Evolutionary conservation across 1,140 invertebrate species (phyloP).

Genomic region (Copidosoma floridanum): DNA sequence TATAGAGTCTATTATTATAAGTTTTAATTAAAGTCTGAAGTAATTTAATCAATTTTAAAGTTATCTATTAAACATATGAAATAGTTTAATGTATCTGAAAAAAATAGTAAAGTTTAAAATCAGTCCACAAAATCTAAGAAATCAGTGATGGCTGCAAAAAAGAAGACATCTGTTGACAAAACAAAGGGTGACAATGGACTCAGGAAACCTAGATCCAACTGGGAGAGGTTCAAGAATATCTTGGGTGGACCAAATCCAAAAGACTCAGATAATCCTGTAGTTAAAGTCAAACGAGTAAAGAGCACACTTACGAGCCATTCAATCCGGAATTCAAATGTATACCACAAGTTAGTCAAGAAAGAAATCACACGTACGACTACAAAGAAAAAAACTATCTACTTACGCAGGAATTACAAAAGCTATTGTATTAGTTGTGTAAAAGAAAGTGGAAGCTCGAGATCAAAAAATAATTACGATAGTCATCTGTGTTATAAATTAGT

Average conservation of each 20-base stretch:
- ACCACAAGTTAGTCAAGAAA: background rate
- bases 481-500: too few species aligned
- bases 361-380: slow-evolving; percentile 2
- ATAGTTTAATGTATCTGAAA: too few species aligned
- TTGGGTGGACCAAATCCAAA: slow-evolving; percentile 20
- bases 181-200: slow-evolving; percentile 8
- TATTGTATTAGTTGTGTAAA: slow-evolving; percentile 76
- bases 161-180: background rate
- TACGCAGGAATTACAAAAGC: slow-evolving; percentile 60
- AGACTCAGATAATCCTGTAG: background rate
- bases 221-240: slow-evolving; percentile 41
- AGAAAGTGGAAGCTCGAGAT: slow-evolving; percentile 68
- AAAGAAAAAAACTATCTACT: slow-evolving; percentile 8
- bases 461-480: slow-evolving; percentile 18
- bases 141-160: background rate
- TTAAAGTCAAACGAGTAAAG: slow-evolving; percentile 20
- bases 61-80: too few species aligned
- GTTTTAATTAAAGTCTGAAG: too few species aligned
- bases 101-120: background rate
- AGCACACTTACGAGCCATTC: background rate
- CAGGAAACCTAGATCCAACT: slow-evolving; percentile 39
- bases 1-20: too few species aligned
- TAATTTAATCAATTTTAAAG: too few species aligned
- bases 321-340: background rate
- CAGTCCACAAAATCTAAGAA: background rate